Conservation (phyloP, 64 coral and sea anemone genomes). For the Astreopora myriophthalma region DNA sequence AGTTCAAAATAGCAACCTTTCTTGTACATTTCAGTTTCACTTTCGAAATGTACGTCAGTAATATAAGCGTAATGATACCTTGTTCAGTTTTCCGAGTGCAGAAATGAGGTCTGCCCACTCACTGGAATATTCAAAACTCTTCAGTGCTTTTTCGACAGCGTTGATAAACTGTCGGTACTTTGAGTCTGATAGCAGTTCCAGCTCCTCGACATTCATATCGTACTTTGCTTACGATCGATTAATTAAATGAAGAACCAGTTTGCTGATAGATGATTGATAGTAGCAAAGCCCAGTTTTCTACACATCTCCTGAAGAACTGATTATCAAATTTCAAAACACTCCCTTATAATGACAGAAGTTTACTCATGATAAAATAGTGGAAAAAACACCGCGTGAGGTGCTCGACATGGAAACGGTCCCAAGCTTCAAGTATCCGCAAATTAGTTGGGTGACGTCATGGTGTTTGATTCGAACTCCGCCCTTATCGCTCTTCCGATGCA, state of each 20-base stretch:
- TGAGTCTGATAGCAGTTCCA: conserved; percentile 87
- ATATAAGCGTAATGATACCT: too few species aligned
- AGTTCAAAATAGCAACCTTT: too few species aligned
- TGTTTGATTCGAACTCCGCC: background rate
- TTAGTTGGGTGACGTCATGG: conserved; percentile 13
- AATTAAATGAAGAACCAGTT: too few species aligned
- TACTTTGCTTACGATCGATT: background rate
- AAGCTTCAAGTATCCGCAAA: background rate
- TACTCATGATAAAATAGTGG: background rate
- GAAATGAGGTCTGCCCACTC: conserved; percentile 96
- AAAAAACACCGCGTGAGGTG: background rate
- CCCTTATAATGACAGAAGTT: background rate
- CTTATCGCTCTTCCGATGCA: background rate
- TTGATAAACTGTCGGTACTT: conserved; percentile 95
- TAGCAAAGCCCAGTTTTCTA: background rate
- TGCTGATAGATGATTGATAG: too few species aligned
- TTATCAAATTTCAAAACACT: background rate
- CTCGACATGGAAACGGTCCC: background rate
- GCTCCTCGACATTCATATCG: conserved; percentile 90
- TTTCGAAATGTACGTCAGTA: too few species aligned
- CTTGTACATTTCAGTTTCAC: too few species aligned
- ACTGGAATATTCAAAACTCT: conserved; percentile 91
- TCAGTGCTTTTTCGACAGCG: conserved; percentile 90
- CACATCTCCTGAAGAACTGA: background rate
- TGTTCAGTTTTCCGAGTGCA: conserved; percentile 94